Conservation (phyloP, 2,888 invertebrate genomes). For the Catotricha subobsoleta region DNA sequence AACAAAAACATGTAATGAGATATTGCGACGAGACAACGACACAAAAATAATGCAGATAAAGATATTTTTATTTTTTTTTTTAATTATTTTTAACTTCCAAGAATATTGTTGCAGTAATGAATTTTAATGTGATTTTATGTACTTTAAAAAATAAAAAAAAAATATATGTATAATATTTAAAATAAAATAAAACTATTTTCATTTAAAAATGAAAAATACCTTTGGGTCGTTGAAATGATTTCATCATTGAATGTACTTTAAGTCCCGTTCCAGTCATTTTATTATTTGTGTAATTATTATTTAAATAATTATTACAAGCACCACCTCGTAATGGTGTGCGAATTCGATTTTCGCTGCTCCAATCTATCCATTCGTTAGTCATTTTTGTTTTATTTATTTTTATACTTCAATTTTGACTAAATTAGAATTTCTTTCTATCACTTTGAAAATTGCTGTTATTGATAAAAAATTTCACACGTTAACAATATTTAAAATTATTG, state of each 20-base stretch:
- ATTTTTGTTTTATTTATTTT: slow-evolving; percentile 14
- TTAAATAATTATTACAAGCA: slow-evolving; percentile 8
- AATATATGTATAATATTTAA: neutral
- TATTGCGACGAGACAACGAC: too few relatives aligned
- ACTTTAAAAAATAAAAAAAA: neutral
- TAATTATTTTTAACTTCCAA: too few relatives aligned
- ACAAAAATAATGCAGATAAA: too few relatives aligned
- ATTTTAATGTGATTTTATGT: too few relatives aligned
- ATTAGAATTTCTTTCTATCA: too few relatives aligned
- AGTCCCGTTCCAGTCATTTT: slow-evolving; percentile 12
- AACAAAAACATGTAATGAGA: too few relatives aligned
- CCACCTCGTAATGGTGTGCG: slow-evolving; percentile 20
- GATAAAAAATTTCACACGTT: too few relatives aligned
- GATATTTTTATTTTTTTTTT: too few relatives aligned
- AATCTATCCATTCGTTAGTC: slow-evolving; percentile 31
- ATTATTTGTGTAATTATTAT: slow-evolving; percentile 12
- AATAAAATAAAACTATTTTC: neutral
- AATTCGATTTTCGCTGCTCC: slow-evolving; percentile 24
- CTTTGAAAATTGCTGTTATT: too few relatives aligned
- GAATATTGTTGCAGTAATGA: too few relatives aligned
- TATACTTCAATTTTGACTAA: neutral
- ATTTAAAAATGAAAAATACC: slow-evolving; percentile 9
- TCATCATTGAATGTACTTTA: slow-evolving; percentile 13
- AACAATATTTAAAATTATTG: too few relatives aligned
- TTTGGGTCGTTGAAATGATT: slow-evolving; percentile 13